These are phyloP conservation scores for Pemphredon lugubris DNA, from an alignment of 2,888 invertebrate genomes.

Conservation along the genomic window DNA sequence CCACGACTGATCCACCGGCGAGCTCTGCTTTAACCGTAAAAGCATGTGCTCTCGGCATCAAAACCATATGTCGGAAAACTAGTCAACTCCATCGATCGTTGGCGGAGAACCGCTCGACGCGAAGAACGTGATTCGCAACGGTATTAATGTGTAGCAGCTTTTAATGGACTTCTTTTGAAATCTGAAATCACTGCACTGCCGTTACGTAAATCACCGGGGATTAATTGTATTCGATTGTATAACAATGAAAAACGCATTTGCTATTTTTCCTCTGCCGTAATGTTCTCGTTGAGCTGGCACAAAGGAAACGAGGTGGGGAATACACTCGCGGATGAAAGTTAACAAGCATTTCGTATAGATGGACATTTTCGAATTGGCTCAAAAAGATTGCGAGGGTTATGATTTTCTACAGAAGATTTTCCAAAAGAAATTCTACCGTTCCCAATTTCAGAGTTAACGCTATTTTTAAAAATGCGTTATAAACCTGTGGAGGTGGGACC, in stretches of 20 bases:
- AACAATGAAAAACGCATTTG: slow-evolving; percentile 42
- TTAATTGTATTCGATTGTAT: slow-evolving; percentile 25
- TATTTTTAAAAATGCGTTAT: no score
- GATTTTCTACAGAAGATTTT: no score
- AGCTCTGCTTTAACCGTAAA: neutral
- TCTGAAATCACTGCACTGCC: slow-evolving; percentile 2
- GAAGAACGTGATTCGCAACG: neutral
- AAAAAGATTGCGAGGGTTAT: no score
- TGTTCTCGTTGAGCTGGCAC: slow-evolving; percentile 1
- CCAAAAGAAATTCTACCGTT: no score
- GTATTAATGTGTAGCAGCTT: neutral
- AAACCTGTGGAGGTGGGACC: no score
- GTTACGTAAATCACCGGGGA: slow-evolving; percentile 17
- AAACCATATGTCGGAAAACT: slow-evolving; percentile 2
- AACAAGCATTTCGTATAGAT: no score
- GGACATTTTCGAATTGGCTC: no score
- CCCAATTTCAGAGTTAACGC: no score
- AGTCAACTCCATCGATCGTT: slow-evolving; percentile 2
- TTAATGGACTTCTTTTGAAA: slow-evolving; percentile 13
- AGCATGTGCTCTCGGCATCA: slow-evolving; percentile 1
- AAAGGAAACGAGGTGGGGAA: no score
- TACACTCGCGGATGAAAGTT: no score
- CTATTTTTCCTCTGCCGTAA: slow-evolving; percentile 21
- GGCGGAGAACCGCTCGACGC: neutral
- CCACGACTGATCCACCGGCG: slow-evolving; percentile 15